Base-by-base conservation (phyloP, 2,888 invertebrate species). In the Gymnoscelis rufifasciata region DNA sequence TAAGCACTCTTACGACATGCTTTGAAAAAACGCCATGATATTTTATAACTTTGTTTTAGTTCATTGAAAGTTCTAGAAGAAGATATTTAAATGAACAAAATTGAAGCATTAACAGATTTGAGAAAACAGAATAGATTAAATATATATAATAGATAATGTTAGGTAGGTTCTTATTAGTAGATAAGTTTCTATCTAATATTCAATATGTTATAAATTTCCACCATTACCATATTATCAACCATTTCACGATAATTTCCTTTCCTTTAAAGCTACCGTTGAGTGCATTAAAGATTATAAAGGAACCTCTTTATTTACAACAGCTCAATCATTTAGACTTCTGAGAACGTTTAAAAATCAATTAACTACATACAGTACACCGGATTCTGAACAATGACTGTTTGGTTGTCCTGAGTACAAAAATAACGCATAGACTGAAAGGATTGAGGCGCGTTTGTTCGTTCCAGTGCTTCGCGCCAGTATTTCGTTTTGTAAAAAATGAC, bases 261-360 rank as follows among this genome's bases (percentile, higher is more conserved):
- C 36, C 7, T 38, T 37, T 37, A 37, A 33, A 42, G 40, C 46
- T 19, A 12, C 37, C 24, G 11, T 33, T 26, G 31, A 44, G 44
- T 49, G 38, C 45, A 50, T 44, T 41, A 41, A 35, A 19, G 33
- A 40, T 33, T 49, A 37, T 28, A 42, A 45, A 41, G 10, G 33
- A 36, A 26, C 41, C 49, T 36, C 45, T 45, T 48, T 50, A 45
- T 46, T 45, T 50, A 50, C 45, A 62, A 77, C 65, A 65, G 61
- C 76, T 79, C 74, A 77, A 78, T 68, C 64, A 59, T 66, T 65
- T 63, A 69, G 68, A 70, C 59, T 66, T 69, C 72, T 71, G 66
- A 66, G 65, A 64, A 68, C 69, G 76, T 77, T 80, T 75, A 75
- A 75, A 68, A 78, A 75, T 83, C 82, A 83, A 83, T 84, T 83